Percentiles rank a stretch among this genome's conserved stretches.
Conservation (phyloP, 2,797 vertebrate genomes). For the Austrolebias charrua region DNA sequence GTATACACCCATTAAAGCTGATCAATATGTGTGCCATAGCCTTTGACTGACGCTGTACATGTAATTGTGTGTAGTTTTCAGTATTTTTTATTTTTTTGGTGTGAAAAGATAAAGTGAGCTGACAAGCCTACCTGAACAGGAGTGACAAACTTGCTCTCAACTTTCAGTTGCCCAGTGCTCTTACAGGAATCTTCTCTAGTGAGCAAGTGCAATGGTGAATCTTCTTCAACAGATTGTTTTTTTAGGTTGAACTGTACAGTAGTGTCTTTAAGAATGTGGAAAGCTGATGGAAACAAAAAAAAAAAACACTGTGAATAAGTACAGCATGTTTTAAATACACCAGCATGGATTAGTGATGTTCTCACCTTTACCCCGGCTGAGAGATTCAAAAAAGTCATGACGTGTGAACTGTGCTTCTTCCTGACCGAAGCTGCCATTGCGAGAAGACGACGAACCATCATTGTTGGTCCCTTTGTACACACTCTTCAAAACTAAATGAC, state of each 20-base stretch:
- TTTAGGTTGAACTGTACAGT: conserved; percentile 94
- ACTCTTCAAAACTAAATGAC: conserved; percentile 79
- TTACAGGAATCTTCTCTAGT: conserved; percentile 81
- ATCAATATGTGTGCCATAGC: too few species aligned
- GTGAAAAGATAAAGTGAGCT: neutral
- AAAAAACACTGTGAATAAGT: conserved; percentile 1
- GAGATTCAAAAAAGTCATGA: conserved; percentile 93
- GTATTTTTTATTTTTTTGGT: too few species aligned
- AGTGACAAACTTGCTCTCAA: conserved; percentile 93
- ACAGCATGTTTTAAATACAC: too few species aligned
- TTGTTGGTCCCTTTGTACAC: conserved; percentile 41
- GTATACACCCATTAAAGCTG: too few species aligned
- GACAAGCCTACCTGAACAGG: conserved; percentile 86
- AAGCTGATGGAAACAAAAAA: conserved; percentile 80
- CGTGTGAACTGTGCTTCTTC: conserved; percentile 92
- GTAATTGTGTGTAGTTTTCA: too few species aligned
- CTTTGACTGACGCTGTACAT: too few species aligned
- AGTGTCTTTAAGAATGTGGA: conserved; percentile 95
- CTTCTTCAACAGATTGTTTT: conserved; percentile 84
- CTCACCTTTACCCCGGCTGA: conserved; percentile 91
- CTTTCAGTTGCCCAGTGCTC: conserved; percentile 85
- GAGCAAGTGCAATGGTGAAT: conserved; percentile 78
- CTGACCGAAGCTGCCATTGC: conserved; percentile 63
- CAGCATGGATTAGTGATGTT: neutral
- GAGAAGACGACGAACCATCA: conserved; percentile 53